Conservation (phyloP, 2,113 vertebrate species). For the Coregonus clupeaformis region DNA sequence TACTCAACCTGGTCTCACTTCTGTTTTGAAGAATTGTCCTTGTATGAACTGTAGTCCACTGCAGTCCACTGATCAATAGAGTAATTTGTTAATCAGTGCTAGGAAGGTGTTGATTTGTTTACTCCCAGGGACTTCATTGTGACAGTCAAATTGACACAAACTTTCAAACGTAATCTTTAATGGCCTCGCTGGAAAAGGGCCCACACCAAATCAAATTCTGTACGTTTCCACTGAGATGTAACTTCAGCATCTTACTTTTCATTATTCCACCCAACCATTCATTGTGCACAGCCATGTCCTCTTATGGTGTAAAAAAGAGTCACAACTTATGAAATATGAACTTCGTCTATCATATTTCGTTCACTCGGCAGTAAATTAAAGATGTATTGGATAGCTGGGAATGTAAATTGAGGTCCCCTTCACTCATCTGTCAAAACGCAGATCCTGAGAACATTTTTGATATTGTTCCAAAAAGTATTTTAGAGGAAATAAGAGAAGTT, state of each 20-base stretch:
- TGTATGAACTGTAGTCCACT: too few species aligned
- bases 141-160: slow-evolving; percentile 17
- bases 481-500: slow-evolving; percentile 46
- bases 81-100: slow-evolving; percentile 27
- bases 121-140: slow-evolving; percentile 19
- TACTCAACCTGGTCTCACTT: too few species aligned
- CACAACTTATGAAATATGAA: neutral
- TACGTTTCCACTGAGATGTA: too few species aligned
- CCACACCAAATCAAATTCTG: too few species aligned
- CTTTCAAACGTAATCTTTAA: slow-evolving; percentile 5
- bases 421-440: slow-evolving; percentile 19
- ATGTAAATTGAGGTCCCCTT: neutral
- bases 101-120: slow-evolving; percentile 38
- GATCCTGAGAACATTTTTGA: slow-evolving; percentile 50
- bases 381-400: slow-evolving; percentile 25
- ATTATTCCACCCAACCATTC: too few species aligned
- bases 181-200: too few species aligned
- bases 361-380: slow-evolving; percentile 10
- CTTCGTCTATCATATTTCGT: slow-evolving; percentile 19
- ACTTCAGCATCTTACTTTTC: too few species aligned
- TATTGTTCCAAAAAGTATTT: slow-evolving; percentile 49
- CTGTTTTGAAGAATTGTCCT: too few species aligned
- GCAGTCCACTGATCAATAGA: neutral
- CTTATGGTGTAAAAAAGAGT: neutral
- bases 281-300: too few species aligned